Conservation (phyloP, 2,888 invertebrate genomes). For the Arrhopalites spinosus region DNA sequence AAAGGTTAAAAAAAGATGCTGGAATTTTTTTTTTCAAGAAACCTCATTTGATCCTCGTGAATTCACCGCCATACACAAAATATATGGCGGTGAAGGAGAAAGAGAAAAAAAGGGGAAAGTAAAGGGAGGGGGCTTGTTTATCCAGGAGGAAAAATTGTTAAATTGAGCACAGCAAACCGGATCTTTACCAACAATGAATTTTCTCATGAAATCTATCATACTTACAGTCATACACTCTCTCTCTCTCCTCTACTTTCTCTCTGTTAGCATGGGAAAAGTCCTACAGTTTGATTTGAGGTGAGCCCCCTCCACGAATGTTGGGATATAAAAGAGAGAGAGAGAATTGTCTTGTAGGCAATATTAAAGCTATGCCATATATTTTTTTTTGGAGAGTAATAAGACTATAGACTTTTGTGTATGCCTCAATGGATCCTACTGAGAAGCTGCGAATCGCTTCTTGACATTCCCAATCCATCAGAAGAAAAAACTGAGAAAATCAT, state of each 20-base stretch:
- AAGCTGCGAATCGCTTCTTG: slow-evolving; percentile 25
- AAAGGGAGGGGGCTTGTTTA: slow-evolving; percentile 15
- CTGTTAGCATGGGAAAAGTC: not conserved
- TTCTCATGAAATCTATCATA: slow-evolving; percentile 38
- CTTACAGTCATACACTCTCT: slow-evolving; percentile 22
- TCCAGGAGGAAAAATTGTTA: slow-evolving; percentile 40
- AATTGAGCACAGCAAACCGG: slow-evolving; percentile 43
- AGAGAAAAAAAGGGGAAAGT: slow-evolving; percentile 15
- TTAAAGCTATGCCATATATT: not conserved
- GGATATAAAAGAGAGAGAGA: not conserved
- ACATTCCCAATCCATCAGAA: slow-evolving; percentile 32
- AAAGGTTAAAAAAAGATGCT: not conserved
- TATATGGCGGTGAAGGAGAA: not conserved
- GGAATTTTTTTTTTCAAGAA: too few relatives aligned
- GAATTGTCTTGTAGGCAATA: not conserved
- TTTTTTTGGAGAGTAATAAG: not conserved
- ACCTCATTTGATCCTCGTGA: too few relatives aligned
- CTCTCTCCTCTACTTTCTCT: not conserved
- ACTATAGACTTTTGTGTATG: not conserved
- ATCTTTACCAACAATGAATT: slow-evolving; percentile 37
- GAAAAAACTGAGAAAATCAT: slow-evolving; percentile 21
- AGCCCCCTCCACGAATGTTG: not conserved
- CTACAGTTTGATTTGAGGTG: not conserved
- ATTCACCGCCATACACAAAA: too few relatives aligned
- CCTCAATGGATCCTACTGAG: slow-evolving; percentile 2